Conservation (phyloP, 2,113 vertebrate species). For the Tautogolabrus adspersus region DNA sequence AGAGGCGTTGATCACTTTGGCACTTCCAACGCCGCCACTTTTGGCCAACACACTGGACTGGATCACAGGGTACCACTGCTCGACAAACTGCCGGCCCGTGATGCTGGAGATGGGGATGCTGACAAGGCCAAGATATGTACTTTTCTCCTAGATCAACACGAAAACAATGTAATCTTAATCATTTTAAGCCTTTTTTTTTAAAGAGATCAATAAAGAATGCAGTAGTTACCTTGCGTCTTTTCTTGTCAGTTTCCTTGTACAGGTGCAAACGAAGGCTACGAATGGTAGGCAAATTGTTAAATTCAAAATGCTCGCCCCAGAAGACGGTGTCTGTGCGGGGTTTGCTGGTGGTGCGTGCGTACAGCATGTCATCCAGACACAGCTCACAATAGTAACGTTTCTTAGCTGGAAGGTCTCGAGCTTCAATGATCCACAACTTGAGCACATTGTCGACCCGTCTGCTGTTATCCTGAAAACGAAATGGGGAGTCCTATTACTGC, state of each 20-base stretch:
- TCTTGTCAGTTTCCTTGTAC: conserved; percentile 98
- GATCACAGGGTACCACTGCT: conserved; percentile 98
- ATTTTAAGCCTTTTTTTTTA: not conserved
- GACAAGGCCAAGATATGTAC: conserved; percentile 95
- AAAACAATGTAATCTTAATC: not conserved
- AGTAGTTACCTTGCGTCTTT: conserved; percentile 88
- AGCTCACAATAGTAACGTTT: conserved; percentile 99
- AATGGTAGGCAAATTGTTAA: conserved; percentile 95
- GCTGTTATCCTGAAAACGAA: conserved; percentile 91
- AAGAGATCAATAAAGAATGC: not conserved
- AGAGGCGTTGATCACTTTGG: conserved; percentile 93
- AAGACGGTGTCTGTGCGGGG: conserved; percentile 95
- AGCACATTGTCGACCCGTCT: conserved; percentile 95
- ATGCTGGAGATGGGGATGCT: conserved; percentile 97
- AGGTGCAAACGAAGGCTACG: conserved; percentile 95
- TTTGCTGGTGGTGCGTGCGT: conserved; percentile 97
- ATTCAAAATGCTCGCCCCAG: conserved; percentile 99
- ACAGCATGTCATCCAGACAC: conserved; percentile 97
- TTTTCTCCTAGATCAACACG: conserved; percentile 86
- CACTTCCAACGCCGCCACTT: conserved; percentile 86
- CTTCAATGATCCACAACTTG: conserved; percentile 98
- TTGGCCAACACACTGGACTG: conserved; percentile 89
- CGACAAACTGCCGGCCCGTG: conserved; percentile 94
- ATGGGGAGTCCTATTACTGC: conserved; percentile 68
- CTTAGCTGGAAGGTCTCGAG: conserved; percentile 94